phyloP scores from a whole-genome alignment of 2,113 vertebrate genomes.

The Thamnophis sirtalis region DNA sequence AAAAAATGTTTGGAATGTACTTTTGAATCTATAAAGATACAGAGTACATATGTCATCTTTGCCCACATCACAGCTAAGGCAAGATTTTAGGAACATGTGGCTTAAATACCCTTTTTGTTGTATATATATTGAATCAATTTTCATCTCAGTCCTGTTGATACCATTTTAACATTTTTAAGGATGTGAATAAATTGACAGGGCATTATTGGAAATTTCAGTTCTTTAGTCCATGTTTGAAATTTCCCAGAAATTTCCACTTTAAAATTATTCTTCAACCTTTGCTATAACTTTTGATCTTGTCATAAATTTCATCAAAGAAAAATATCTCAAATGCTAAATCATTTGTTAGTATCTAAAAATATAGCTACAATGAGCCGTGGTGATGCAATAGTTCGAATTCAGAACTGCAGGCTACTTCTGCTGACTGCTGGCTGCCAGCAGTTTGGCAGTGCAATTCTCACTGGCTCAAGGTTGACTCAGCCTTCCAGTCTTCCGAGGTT shows the following conservation, averaged over 20 bases:
- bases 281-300: background rate
- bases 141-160: background rate
- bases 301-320: background rate
- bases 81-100: background rate
- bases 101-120: background rate
- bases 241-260: background rate
- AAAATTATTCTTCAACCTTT: background rate
- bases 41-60: background rate
- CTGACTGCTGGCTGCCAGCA: too few relatives aligned
- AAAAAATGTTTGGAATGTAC: background rate
- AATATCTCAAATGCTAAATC: background rate
- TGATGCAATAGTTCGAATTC: too few relatives aligned
- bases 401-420: too few relatives aligned
- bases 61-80: background rate
- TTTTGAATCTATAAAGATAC: background rate
- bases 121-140: background rate
- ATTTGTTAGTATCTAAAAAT: background rate
- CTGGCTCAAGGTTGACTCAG: too few relatives aligned
- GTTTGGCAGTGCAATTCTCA: too few relatives aligned
- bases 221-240: background rate
- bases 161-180: background rate
- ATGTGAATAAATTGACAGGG: background rate
- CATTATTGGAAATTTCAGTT: background rate
- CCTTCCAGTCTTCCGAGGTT: too few relatives aligned
- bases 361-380: too few relatives aligned